Base-by-base conservation (phyloP, 2,888 invertebrate genomes). In the Noctua comes region DNA sequence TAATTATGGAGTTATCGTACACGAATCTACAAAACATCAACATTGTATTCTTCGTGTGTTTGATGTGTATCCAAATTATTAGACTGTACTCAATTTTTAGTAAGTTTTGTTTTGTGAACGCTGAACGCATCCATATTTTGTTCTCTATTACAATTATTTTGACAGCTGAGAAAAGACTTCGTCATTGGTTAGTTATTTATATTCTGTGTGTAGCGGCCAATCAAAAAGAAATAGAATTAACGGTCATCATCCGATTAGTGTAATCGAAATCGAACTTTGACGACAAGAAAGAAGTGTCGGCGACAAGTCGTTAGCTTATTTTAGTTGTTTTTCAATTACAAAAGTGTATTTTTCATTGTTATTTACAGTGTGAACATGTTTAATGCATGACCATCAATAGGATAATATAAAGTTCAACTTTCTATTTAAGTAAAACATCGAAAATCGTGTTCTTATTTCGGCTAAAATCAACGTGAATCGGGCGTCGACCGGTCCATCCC, bases 401-500 rank as follows among this genome's bases (percentile, higher is more conserved):
- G 80, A 85, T 88, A 87, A 81, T 84, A 86, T 83, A 76, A 77
- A 76, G 76, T 68, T 82, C 59, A 71, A 81, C 77, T 77, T 86
- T 83, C 74, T 80, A 71, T 64, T 78, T 84, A 85, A 73, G 80
- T 84, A 82, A 83, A 86, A 86, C 78, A 78, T 86, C 87, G 87
- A 89, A 89, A 92, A 91, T 90, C 90, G 91, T 86, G 77, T 89
- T 91, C 89, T 84, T 92, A 93, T 91, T 95, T 94, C 90, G 93
- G 92, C 91, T 91, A 92, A 93, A 92, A 90, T 91, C 90, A 93
- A 93, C 93, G 93, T 93, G 92, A 95, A 94, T 95, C 96, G 96
- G 96, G 96, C 96, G 96, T 96, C 96, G 94, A 96, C 96, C 96
- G 96, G 96, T 96, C 92, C 95, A 95, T 95, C 96, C 96, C 96